A percentile compares a stretch with the other conserved stretches of the same genome.
Evolutionary conservation across 2,888 invertebrate genomes (phyloP).

Genomic region (Chaetogeoica ovagalla): DNA sequence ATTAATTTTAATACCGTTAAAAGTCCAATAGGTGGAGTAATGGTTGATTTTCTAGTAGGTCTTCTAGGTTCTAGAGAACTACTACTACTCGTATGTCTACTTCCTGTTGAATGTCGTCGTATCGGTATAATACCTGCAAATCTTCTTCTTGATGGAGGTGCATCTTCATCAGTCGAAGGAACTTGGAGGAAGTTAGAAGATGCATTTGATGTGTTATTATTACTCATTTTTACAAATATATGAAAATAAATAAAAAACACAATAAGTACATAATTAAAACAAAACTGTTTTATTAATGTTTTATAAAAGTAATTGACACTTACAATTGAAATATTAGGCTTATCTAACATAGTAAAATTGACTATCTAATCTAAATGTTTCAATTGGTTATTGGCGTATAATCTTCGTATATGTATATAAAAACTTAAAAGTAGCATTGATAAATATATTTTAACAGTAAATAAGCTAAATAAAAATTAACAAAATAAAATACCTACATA

Average conservation of each 20-base stretch:
- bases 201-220: conserved; percentile 13
- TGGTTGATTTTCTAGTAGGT: conserved; percentile 53
- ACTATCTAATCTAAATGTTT: conserved; percentile 43
- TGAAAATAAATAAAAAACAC: conserved; percentile 7
- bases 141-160: conserved; percentile 35
- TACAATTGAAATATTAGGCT: conserved; percentile 30
- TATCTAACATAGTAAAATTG: conserved; percentile 41
- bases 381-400: conserved; percentile 38
- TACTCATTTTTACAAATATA: conserved; percentile 32
- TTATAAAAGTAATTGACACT: conserved; percentile 22
- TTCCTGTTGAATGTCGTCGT: conserved; percentile 43
- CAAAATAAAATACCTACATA: neutral
- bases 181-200: conserved; percentile 40
- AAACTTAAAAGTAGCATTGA: neutral
- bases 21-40: conserved; percentile 49
- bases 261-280: conserved; percentile 32
- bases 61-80: conserved; percentile 30
- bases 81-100: conserved; percentile 31
- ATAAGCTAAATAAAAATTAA: conserved; percentile 7
- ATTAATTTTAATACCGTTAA: conserved; percentile 15
- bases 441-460: neutral
- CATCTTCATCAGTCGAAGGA: conserved; percentile 26
- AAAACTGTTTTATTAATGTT: conserved; percentile 36
- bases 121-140: conserved; percentile 45
- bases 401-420: conserved; percentile 11